Conservation (phyloP, 2,113 vertebrate genomes). For the Numenius arquata region DNA sequence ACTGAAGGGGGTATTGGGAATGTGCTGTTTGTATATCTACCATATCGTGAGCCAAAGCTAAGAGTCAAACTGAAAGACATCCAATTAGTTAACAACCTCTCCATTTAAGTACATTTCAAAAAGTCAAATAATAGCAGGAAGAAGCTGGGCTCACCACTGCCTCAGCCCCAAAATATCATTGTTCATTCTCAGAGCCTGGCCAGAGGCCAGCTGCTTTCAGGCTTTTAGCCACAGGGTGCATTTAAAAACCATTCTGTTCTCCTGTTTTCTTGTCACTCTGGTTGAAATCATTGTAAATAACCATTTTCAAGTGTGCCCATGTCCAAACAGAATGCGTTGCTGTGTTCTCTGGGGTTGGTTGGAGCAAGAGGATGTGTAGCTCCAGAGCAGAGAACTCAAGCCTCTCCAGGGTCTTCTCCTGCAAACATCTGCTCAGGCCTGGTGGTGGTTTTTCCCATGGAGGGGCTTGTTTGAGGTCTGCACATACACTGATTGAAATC, state of each 20-base stretch:
- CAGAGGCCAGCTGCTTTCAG: not conserved
- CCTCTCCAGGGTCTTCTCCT: not conserved
- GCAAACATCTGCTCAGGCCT: not conserved
- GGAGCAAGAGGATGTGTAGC: not conserved
- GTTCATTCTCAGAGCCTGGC: constrained; percentile 9
- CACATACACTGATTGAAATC: not conserved
- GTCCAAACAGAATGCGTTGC: not conserved
- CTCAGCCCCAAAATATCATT: constrained; percentile 8
- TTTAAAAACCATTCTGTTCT: not conserved
- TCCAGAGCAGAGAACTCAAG: not conserved
- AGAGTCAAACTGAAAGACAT: constrained; percentile 3
- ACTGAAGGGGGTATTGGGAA: not conserved
- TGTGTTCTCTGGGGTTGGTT: not conserved
- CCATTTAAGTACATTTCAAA: not conserved
- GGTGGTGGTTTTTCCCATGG: accelerated
- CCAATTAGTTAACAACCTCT: constrained; percentile 3
- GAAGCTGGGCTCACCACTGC: not conserved
- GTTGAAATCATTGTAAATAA: not conserved
- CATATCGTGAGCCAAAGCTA: not conserved
- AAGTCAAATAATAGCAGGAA: constrained; percentile 5
- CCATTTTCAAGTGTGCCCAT: not conserved
- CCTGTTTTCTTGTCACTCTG: not conserved
- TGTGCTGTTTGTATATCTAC: not conserved
- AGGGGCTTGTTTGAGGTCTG: not conserved
- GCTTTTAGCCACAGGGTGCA: constrained; percentile 15